Percentiles rank a stretch among this genome's conserved stretches.
These are phyloP conservation scores for Tigriopus californicus DNA, from an alignment of 2,888 invertebrate genomes.

Conservation along the genomic window DNA sequence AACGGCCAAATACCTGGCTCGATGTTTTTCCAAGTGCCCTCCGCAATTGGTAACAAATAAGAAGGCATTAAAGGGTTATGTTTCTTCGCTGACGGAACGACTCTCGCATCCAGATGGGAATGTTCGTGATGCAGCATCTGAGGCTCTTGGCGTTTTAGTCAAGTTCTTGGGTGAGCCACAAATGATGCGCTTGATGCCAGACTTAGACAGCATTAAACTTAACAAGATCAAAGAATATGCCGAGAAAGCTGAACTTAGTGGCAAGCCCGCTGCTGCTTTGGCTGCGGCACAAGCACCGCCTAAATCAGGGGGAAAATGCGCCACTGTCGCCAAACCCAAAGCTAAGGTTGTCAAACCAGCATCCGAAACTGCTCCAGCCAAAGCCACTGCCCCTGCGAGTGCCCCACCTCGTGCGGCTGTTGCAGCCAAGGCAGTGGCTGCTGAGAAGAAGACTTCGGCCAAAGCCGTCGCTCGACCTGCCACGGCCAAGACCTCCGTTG, in stretches of 20 bases:
- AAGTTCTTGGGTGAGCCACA: slow-evolving; percentile 70
- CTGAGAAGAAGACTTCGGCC: not conserved
- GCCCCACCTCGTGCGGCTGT: not conserved
- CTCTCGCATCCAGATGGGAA: slow-evolving; percentile 64
- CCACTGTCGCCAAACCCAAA: not conserved
- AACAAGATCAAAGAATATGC: slow-evolving; percentile 81
- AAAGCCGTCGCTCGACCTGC: slow-evolving; percentile 12
- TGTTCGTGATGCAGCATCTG: slow-evolving; percentile 78
- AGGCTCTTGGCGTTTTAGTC: slow-evolving; percentile 80
- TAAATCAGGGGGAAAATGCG: not conserved
- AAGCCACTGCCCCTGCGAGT: not conserved
- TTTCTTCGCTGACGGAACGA: slow-evolving; percentile 53
- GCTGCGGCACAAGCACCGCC: not conserved
- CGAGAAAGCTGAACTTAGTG: slow-evolving; percentile 67
- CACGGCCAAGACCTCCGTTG: slow-evolving; percentile 17
- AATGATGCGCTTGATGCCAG: slow-evolving; percentile 62
- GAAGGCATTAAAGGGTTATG: slow-evolving; percentile 66
- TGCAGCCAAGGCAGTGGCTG: not conserved
- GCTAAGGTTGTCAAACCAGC: not conserved
- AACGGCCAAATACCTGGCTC: slow-evolving; percentile 59
- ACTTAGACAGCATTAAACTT: slow-evolving; percentile 76
- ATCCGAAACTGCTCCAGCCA: not conserved
- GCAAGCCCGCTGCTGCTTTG: not conserved
- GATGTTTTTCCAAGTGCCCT: slow-evolving; percentile 61
- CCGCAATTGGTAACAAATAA: slow-evolving; percentile 54